These are phyloP conservation scores for Nixonia krombeini DNA, from an alignment of 1,140 invertebrate species.

Conservation along the genomic window DNA sequence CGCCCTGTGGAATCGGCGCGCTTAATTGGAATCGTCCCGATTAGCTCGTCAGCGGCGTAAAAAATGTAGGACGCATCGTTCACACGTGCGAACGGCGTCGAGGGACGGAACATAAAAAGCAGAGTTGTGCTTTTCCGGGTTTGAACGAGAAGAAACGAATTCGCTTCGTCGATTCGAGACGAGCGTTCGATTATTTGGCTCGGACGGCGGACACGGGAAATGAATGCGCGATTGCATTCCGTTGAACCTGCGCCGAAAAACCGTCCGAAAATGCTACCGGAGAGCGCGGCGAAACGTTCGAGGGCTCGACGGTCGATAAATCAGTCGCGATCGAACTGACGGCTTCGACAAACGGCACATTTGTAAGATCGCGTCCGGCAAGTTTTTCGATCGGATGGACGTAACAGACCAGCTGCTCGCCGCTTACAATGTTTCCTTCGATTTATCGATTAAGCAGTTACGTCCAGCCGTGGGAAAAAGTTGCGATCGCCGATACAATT, in stretches of 20 bases:
- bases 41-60: conserved; percentile 11
- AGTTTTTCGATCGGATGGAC: not conserved
- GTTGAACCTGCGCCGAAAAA: too few relatives aligned
- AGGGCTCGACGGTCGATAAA: too few relatives aligned
- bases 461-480: conserved; percentile 12
- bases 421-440: conserved; percentile 17
- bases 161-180: conserved; percentile 14
- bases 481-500: not conserved
- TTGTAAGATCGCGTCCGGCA: not conserved
- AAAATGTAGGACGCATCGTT: conserved; percentile 29
- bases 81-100: conserved; percentile 21
- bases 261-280: too few relatives aligned
- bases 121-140: too few relatives aligned
- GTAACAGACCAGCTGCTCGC: not conserved
- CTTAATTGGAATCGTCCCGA: not conserved
- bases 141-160: too few relatives aligned
- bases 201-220: too few relatives aligned
- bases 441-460: conserved; percentile 25
- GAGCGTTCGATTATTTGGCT: too few relatives aligned
- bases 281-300: too few relatives aligned
- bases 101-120: too few relatives aligned
- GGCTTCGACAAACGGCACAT: too few relatives aligned
- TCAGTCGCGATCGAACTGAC: too few relatives aligned
- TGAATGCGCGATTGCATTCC: too few relatives aligned
- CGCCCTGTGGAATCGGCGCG: not conserved